Conservation (phyloP, 35 echinoderm and acorn worm genomes). For the Heliocidaris tuberculata region DNA sequence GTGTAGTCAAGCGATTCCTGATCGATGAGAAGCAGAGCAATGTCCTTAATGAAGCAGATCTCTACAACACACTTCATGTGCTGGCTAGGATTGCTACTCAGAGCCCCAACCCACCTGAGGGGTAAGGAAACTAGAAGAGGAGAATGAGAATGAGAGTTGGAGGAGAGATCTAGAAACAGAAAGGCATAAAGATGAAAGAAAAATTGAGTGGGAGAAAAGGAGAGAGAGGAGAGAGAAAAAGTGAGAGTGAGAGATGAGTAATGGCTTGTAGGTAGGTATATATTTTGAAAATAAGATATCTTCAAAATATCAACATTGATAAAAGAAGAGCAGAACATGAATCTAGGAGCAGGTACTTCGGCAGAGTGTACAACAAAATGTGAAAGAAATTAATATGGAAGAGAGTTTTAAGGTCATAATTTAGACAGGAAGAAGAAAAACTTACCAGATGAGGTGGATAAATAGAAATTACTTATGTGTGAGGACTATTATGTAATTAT, state of each 20-base stretch:
- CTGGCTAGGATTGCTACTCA: conserved; percentile 76
- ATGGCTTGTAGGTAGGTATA: too few relatives aligned
- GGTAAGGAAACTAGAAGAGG: conserved; percentile 47
- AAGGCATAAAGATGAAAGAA: neutral
- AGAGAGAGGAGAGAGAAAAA: neutral
- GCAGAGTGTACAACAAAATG: too few relatives aligned
- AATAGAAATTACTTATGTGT: too few relatives aligned
- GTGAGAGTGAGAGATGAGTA: neutral
- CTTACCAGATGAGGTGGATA: too few relatives aligned
- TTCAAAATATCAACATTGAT: too few relatives aligned
- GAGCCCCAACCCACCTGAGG: conserved; percentile 84
- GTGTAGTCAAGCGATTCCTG: conserved; percentile 78
- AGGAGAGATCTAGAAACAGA: neutral
- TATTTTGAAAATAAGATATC: too few relatives aligned
- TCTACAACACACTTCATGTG: conserved; percentile 88
- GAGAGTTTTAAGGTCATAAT: too few relatives aligned
- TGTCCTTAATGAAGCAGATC: conserved; percentile 90
- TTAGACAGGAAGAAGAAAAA: too few relatives aligned
- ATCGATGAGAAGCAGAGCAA: conserved; percentile 96
- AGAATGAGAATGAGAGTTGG: neutral
- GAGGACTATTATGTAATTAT: neutral
- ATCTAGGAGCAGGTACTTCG: too few relatives aligned
- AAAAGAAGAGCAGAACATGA: too few relatives aligned
- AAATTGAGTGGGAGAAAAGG: neutral
- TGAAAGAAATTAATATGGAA: too few relatives aligned